Conservation (phyloP, 2,113 vertebrate genomes). For the Alectura lathami region DNA sequence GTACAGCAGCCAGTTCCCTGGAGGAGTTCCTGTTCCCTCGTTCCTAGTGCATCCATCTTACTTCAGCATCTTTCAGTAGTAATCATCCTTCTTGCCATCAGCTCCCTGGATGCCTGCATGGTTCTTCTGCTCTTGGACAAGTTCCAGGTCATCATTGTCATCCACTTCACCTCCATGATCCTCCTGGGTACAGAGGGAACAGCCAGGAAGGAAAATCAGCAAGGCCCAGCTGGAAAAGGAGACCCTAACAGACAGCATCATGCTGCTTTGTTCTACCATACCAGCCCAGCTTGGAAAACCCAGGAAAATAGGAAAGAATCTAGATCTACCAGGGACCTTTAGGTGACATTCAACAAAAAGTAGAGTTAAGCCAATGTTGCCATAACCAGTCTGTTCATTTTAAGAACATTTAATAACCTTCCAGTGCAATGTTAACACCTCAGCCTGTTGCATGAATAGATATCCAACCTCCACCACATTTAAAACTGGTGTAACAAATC, state of each 20-base stretch:
- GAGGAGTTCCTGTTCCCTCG: not conserved
- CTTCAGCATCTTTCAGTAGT: slow-evolving; percentile 43
- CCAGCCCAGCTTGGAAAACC: not conserved
- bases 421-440: not conserved
- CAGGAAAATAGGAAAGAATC: not conserved
- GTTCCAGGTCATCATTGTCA: slow-evolving; percentile 52
- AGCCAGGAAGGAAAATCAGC: not conserved
- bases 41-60: not conserved
- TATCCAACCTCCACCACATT: not conserved
- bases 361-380: not conserved
- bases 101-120: not conserved
- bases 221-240: not conserved
- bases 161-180: slow-evolving; percentile 70
- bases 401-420: not conserved
- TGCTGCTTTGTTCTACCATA: not conserved
- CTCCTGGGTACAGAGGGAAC: slow-evolving; percentile 42
- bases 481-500: not conserved
- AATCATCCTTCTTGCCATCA: slow-evolving; percentile 35
- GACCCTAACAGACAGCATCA: rapidly evolving
- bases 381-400: not conserved
- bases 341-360: not conserved
- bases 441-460: not conserved
- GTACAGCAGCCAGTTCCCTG: not conserved
- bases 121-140: not conserved
- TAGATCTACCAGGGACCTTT: not conserved